Base-by-base conservation (phyloP, 2,888 invertebrate genomes). In the Dryomyza anilis region DNA sequence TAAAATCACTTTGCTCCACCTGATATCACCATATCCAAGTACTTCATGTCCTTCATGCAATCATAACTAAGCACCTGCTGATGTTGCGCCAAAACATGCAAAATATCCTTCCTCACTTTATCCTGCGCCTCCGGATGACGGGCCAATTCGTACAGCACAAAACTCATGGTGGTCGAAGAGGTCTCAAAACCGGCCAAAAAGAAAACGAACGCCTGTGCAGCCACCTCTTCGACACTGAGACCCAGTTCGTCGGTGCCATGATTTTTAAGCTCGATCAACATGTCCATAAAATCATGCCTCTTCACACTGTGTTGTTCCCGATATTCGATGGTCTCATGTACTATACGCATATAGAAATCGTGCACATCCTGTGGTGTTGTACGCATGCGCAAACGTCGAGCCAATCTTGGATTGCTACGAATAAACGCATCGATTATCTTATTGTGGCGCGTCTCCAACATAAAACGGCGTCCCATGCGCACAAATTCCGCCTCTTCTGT, bases 131-230 rank as follows among this genome's bases (percentile, higher is more conserved):
- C 69, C 21, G 43, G 66, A 60, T 74, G 70, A 21, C 67, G 53
- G 0, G 75, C 73, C 25, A 77, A 53, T 48, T 76, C 74, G 30
- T 73, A 75, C 0, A 77, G 39, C 2, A 68, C 66, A 67, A 86
- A 87, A 69, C 86, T 85, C n/a, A 88, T 85, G 0, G 87, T 85
- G 0, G 87, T 85, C 0, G 89, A 87, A 0, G 88, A 87, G 0
- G 88, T 88, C 76, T 89, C 89, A 71, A 87, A 89, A 0, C 89
- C 89, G 19, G 87, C 77, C 16, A 72, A 16, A 55, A 74, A 75
- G 48, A 78, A 76, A 2, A 76, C 63, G 56, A 74, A 76, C 0
- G 71, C 70, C 39, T 78, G 75, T 6, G 78, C 76, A 0, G 75
- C 71, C 5, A 77, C 62, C 61, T 78, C 72, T 19, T 75, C 72